phyloP scores from a whole-genome alignment of 2,113 vertebrate species.

The Ursus arctos region DNA sequence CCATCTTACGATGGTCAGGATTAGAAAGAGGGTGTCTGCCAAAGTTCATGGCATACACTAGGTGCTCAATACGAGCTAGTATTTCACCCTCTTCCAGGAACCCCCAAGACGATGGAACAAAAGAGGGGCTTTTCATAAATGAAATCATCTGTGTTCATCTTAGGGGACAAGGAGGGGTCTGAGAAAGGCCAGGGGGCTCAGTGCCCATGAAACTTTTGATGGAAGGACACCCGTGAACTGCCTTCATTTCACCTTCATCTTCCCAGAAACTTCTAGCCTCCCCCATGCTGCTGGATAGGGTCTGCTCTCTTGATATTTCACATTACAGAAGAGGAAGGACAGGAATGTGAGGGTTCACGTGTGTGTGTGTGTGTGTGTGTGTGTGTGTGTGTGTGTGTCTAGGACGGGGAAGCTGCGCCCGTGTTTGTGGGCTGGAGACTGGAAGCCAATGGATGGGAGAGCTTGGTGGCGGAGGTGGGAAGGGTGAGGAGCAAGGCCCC shows the following conservation, averaged over 20 bases:
- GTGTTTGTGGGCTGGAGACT: background rate
- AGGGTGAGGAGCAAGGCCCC: background rate
- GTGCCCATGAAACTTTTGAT: background rate
- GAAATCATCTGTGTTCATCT: no score
- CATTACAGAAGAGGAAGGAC: background rate
- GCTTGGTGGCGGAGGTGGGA: no score
- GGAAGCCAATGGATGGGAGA: no score
- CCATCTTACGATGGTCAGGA: background rate
- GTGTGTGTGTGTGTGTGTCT: no score
- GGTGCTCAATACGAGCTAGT: background rate
- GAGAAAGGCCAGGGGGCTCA: background rate
- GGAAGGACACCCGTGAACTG: background rate
- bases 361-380: no score
- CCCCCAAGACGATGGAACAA: background rate
- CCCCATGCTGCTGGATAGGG: background rate
- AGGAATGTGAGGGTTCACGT: background rate
- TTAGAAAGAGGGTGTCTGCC: background rate
- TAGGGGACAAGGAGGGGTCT: background rate
- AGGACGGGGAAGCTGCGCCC: background rate
- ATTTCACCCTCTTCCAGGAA: background rate
- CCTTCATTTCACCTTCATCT: no score
- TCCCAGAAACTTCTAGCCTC: background rate
- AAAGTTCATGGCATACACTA: background rate
- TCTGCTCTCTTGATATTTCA: background rate
- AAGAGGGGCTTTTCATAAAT: background rate